A percentile compares a stretch with the other conserved stretches of the same genome.
phyloP scores from a whole-genome alignment of 2,797 vertebrate species.

The Sparus aurata region DNA sequence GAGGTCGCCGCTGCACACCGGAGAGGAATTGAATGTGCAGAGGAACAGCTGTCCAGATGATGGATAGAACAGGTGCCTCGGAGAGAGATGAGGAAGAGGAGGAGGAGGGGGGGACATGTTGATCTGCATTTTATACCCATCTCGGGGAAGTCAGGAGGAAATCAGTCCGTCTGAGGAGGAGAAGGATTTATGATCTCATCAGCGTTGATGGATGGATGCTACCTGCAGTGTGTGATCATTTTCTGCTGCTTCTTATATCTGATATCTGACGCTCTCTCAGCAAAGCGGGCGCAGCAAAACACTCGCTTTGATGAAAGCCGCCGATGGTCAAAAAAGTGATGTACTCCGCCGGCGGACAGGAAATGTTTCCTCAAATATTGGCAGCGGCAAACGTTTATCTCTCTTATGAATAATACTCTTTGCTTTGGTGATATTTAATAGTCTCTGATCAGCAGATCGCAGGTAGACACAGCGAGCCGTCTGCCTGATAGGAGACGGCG shows the following conservation, averaged over 20 bases:
- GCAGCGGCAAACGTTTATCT: conserved; percentile 49
- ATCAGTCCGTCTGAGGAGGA: conserved; percentile 60
- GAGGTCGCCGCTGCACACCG: conserved; percentile 50
- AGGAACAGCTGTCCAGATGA: conserved; percentile 76
- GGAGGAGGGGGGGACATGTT: conserved; percentile 46
- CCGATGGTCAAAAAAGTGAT: conserved; percentile 50
- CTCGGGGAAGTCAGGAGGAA: conserved; percentile 65
- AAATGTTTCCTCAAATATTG: conserved; percentile 65
- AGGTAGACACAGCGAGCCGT: conserved; percentile 62
- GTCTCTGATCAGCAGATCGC: conserved; percentile 77
- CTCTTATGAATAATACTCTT: conserved; percentile 72
- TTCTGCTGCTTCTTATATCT: conserved; percentile 44
- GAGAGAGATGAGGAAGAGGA: conserved; percentile 40
- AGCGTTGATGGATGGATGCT: conserved; percentile 67
- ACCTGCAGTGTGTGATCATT: conserved; percentile 56
- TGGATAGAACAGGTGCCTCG: conserved; percentile 72
- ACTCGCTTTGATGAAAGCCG: conserved; percentile 25
- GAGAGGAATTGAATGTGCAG: conserved; percentile 53
- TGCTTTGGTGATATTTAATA: conserved; percentile 81
- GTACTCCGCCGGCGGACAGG: conserved; percentile 20
- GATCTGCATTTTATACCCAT: conserved; percentile 78
- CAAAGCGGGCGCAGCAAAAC: too few species aligned
- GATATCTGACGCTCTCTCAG: conserved; percentile 54
- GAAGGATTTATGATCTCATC: conserved; percentile 75
- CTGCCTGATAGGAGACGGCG: conserved; percentile 58